These are phyloP conservation scores for Galleria mellonella DNA, from an alignment of 1,140 invertebrate genomes.

Conservation along the genomic window DNA sequence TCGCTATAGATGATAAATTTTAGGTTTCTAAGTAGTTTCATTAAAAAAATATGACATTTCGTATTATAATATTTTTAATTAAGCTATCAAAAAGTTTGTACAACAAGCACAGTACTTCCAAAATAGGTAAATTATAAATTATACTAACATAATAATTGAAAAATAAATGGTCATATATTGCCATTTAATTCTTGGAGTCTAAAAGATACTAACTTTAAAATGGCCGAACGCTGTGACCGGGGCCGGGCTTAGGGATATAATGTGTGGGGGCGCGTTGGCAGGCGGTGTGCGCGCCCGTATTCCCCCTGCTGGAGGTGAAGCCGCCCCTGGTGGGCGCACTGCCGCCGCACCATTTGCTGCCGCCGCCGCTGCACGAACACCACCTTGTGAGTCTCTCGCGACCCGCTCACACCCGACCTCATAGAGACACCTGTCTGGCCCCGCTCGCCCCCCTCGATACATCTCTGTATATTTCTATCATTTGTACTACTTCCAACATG, in stretches of 20 bases:
- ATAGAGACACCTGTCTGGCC: conserved; percentile 19
- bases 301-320: conserved; percentile 84
- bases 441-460: neutral
- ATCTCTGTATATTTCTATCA: neutral
- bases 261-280: conserved; percentile 23
- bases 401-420: conserved; percentile 32
- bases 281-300: conserved; percentile 78
- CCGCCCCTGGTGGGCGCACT: conserved; percentile 85
- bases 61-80: too few species aligned
- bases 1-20: too few species aligned
- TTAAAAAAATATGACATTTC: too few species aligned
- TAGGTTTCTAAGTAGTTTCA: too few species aligned
- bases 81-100: too few species aligned
- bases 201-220: too few species aligned
- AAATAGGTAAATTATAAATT: too few species aligned
- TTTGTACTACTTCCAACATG: neutral
- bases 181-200: too few species aligned
- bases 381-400: conserved; percentile 57
- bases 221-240: too few species aligned
- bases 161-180: too few species aligned
- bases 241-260: neutral
- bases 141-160: too few species aligned
- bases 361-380: conserved; percentile 64
- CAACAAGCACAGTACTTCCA: too few species aligned
- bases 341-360: conserved; percentile 83